These are phyloP conservation scores for Drosophila kanapiae DNA, from an alignment of 1,140 invertebrate genomes.

Conservation along the genomic window DNA sequence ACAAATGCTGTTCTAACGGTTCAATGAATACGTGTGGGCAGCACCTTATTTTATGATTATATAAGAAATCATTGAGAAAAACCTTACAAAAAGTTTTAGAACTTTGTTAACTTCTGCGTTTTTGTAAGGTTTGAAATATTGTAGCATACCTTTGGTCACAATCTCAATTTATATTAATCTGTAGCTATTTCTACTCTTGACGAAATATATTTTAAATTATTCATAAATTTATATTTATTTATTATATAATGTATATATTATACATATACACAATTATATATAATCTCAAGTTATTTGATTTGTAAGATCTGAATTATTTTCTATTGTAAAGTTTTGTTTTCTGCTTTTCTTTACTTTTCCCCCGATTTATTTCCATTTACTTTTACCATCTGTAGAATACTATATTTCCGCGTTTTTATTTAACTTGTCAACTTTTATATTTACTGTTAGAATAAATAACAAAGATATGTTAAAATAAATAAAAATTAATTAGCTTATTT, in stretches of 20 bases:
- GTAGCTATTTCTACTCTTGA: background rate
- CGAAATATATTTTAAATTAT: background rate
- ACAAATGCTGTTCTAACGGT: too few relatives aligned
- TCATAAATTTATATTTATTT: too few relatives aligned
- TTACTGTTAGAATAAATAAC: conserved; percentile 2
- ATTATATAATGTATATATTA: too few relatives aligned
- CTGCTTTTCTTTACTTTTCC: background rate
- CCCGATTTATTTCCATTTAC: background rate
- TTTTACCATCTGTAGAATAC: background rate
- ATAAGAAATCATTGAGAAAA: too few relatives aligned
- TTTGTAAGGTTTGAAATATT: too few relatives aligned
- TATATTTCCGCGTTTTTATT: conserved; percentile 4
- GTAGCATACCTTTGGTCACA: background rate
- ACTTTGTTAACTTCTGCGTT: too few relatives aligned
- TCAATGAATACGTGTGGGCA: too few relatives aligned
- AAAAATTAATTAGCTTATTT: conserved; percentile 43
- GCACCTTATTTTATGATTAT: too few relatives aligned
- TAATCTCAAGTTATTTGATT: too few relatives aligned
- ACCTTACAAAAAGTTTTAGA: too few relatives aligned
- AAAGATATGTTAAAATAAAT: conserved; percentile 18
- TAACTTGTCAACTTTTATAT: background rate
- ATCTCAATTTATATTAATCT: background rate
- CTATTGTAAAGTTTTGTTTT: background rate
- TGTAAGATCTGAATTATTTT: background rate
- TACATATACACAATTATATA: too few relatives aligned